Percentiles rank a stretch among this genome's conserved stretches.
Evolutionary conservation across 1,140 invertebrate genomes (phyloP).

Genomic region (Coenobita brevimanus): DNA sequence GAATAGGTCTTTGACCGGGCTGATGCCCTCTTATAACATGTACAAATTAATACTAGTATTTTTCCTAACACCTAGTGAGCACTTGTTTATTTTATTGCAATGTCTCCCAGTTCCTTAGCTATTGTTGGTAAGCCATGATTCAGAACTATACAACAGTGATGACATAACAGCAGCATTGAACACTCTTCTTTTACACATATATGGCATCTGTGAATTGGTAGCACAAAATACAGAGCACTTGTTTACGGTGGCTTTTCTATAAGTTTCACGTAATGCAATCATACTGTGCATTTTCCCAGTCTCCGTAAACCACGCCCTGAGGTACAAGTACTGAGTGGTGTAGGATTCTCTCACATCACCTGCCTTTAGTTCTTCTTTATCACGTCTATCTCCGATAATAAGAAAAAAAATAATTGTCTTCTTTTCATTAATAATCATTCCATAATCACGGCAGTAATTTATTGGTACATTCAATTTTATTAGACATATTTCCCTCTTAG

Average conservation of each 20-base stretch:
- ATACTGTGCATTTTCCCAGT: not conserved
- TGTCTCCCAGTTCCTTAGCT: not conserved
- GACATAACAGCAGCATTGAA: not conserved
- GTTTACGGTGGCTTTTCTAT: not conserved
- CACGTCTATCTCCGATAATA: too few relatives aligned
- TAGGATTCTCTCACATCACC: too few relatives aligned
- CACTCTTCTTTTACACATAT: not conserved
- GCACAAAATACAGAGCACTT: not conserved
- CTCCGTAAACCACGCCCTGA: not conserved
- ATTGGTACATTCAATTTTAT: not conserved
- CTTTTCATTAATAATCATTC: slow-evolving; percentile 10
- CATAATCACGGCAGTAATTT: not conserved
- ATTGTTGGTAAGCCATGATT: not conserved
- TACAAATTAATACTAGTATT: slow-evolving; percentile 10
- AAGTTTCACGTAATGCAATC: not conserved
- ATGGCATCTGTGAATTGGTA: not conserved
- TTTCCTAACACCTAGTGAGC: not conserved
- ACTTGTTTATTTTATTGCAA: not conserved
- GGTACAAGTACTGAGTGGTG: not conserved
- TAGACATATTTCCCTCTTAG: too few relatives aligned
- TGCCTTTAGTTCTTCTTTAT: not conserved
- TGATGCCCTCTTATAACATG: not conserved
- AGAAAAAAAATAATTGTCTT: not conserved
- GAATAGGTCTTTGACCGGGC: not conserved
- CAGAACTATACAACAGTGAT: not conserved